These are phyloP conservation scores for Arrhamphus sclerolepis DNA, from an alignment of 2,797 vertebrate genomes.

Conservation along the genomic window DNA sequence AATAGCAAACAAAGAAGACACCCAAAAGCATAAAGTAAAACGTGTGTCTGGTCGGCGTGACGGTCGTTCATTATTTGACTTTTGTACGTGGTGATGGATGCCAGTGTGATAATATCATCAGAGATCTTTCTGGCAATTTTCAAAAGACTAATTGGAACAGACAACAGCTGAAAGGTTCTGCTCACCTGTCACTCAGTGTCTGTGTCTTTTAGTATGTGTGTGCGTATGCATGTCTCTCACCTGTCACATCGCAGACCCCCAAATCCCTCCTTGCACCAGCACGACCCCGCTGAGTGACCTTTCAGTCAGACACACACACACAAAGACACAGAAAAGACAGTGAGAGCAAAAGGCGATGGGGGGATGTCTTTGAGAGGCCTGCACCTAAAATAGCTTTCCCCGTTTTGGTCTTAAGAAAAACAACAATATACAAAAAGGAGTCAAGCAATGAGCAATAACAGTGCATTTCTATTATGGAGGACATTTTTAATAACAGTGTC, in stretches of 20 bases:
- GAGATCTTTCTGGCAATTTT: slow-evolving; percentile 45
- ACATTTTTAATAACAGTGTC: slow-evolving; percentile 32
- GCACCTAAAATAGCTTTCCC: slow-evolving; percentile 51
- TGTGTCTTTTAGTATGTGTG: slow-evolving; percentile 33
- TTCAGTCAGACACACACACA: slow-evolving; percentile 66
- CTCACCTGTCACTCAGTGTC: slow-evolving; percentile 70
- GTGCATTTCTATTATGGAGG: slow-evolving; percentile 27
- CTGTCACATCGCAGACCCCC: slow-evolving; percentile 86
- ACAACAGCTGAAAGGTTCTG: slow-evolving; percentile 71
- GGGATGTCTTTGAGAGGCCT: slow-evolving; percentile 31
- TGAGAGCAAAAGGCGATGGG: slow-evolving; percentile 13
- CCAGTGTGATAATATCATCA: slow-evolving; percentile 19
- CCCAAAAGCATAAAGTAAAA: not conserved
- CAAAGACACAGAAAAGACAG: slow-evolving; percentile 27
- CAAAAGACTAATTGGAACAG: slow-evolving; percentile 67
- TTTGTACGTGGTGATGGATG: slow-evolving; percentile 1
- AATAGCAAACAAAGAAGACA: not conserved
- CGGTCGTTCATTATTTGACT: slow-evolving; percentile 7
- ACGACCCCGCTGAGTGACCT: slow-evolving; percentile 90
- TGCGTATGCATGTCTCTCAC: slow-evolving; percentile 60
- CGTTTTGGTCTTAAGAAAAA: slow-evolving; percentile 33
- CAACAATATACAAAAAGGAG: slow-evolving; percentile 26
- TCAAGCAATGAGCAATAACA: slow-evolving; percentile 55
- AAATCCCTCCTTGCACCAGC: slow-evolving; percentile 91
- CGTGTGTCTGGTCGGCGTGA: not conserved